Conservation (phyloP, 2,113 vertebrate genomes). For the Myotis lucifugus region DNA sequence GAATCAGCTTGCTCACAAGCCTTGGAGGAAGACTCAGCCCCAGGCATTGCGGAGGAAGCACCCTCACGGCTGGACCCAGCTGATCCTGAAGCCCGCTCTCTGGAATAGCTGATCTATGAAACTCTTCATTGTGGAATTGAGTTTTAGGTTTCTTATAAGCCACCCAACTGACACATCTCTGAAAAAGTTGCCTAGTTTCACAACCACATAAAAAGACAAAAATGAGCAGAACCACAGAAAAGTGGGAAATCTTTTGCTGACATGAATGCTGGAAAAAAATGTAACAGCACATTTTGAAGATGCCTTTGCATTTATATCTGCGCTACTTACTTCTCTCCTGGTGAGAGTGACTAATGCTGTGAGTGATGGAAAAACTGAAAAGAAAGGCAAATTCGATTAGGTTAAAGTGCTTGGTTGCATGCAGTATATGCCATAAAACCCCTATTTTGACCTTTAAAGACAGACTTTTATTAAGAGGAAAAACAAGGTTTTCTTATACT, state of each 20-base stretch:
- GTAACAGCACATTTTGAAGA: neutral
- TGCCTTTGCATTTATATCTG: neutral
- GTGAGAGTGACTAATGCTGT: neutral
- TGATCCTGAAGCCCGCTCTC: neutral
- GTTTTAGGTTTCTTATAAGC: neutral
- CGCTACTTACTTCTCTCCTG: neutral
- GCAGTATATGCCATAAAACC: neutral
- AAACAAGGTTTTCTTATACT: neutral
- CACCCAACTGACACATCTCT: neutral
- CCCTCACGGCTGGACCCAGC: neutral
- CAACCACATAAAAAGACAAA: neutral
- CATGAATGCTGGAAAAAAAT: neutral
- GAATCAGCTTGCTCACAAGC: too few relatives aligned
- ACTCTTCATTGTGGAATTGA: neutral
- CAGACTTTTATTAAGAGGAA: neutral
- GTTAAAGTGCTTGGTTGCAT: neutral
- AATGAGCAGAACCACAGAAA: conserved; percentile 29
- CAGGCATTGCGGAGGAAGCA: too few relatives aligned
- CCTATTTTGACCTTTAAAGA: conserved; percentile 6
- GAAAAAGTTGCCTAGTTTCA: neutral
- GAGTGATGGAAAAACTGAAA: neutral
- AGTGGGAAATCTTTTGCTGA: conserved; percentile 45
- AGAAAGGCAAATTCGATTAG: neutral
- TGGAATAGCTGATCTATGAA: neutral
- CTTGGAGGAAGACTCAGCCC: neutral